Evolutionary conservation across 2,797 vertebrate genomes (phyloP), one percentile per base, ranked within the genome.

Genomic region (Heterohyrax brucei): DNA sequence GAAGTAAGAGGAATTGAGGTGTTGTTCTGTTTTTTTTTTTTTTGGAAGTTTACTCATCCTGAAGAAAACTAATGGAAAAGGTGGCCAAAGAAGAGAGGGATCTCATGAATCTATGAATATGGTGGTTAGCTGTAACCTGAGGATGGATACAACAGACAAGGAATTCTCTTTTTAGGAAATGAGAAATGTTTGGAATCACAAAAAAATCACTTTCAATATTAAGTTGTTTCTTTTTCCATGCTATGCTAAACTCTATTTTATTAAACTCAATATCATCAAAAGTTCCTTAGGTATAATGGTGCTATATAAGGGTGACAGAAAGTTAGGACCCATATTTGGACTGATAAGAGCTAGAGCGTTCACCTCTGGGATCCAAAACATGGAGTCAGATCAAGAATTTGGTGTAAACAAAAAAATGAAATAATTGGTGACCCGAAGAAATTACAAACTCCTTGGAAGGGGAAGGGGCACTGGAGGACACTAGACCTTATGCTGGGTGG

Each of bases 101-200:
- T 10, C 7, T 26, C 59, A n/a, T 39, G 48, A 80, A 46, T 48
- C 46, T 13, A 93, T 16, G 44, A 48, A 86, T 10, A 73, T 4
- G 22, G 30, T 68, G 3, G 81, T 70, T 5, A 59, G 22, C 0
- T 68, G 66, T 22, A 77, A 50, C 1, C 39, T 6, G 66, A 91
- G 13, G 14, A 95, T 77, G 24, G 73, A 79, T 56, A 33, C 10
- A 39, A 56, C 53, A 59, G 86, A 26, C 33, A 39, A 81, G 33
- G 91, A 93, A 68, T 46, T 77, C 10, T 19, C 12, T 76, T 78
- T 66, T 84, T 18, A 75, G 56, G n/a, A 87, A 87, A 84, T 3
- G n/a, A 48, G 7, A 72, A 64, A 86, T n/a, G 18, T 24, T 44
- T 62, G 75, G 44, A 88, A 89, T 0, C 2, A 46, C 5, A 93